Conservation (phyloP, 2,797 vertebrate genomes). For the Buphagus erythrorhynchus region DNA sequence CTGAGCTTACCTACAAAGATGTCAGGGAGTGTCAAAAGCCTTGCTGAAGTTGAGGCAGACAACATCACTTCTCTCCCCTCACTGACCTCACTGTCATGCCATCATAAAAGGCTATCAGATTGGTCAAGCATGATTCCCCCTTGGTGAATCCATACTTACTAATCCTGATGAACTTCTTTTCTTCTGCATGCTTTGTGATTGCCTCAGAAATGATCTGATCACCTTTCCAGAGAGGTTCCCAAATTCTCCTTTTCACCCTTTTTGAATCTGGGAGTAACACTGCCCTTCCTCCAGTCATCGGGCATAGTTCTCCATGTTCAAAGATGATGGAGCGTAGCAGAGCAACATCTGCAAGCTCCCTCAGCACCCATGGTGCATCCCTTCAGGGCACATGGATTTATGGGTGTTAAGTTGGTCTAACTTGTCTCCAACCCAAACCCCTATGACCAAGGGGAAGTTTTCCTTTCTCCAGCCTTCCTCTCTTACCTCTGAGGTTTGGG, state of each 20-base stretch:
- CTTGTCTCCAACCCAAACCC: neutral
- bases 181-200: neutral
- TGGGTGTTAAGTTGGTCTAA: too few species aligned
- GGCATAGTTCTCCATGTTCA: neutral
- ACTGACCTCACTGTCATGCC: neutral
- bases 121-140: neutral
- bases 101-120: neutral
- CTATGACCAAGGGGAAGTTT: neutral
- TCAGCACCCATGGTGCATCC: neutral
- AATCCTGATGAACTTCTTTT: neutral
- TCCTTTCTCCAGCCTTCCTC: neutral
- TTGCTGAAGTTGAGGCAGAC: neutral
- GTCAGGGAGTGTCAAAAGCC: neutral
- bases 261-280: neutral
- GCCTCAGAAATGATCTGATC: neutral
- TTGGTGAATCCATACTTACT: neutral
- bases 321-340: neutral
- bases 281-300: neutral
- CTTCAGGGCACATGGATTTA: neutral
- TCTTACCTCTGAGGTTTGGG: neutral
- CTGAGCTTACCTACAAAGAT: neutral
- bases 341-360: neutral
- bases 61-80: neutral
- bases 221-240: neutral
- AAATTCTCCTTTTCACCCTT: neutral